These are phyloP conservation scores for Cryptoblepharus egeriae DNA, from an alignment of 2,797 vertebrate species.

Conservation along the genomic window DNA sequence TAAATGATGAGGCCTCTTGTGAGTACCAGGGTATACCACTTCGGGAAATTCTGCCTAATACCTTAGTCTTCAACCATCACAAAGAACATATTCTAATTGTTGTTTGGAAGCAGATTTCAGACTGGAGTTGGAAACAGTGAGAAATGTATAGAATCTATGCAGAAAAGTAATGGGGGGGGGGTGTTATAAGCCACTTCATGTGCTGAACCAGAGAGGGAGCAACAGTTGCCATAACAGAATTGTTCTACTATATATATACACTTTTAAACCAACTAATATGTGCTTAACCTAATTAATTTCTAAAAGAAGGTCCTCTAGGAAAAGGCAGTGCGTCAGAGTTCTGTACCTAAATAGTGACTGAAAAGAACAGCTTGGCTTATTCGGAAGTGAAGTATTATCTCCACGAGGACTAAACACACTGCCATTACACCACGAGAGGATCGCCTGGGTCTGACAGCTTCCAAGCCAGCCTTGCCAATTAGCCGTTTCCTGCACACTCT, in stretches of 20 bases:
- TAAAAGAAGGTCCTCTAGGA: slow-evolving; percentile 65
- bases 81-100: not conserved
- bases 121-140: not conserved
- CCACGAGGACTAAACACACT: slow-evolving; percentile 51
- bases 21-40: too few relatives aligned
- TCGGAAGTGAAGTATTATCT: slow-evolving; percentile 69
- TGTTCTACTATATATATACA: slow-evolving; percentile 42
- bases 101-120: not conserved
- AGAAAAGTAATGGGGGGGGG: not conserved
- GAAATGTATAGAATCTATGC: not conserved
- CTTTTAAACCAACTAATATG: slow-evolving; percentile 59
- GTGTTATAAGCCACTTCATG: slow-evolving; percentile 1
- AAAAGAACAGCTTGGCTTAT: slow-evolving; percentile 57
- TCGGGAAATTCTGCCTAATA: too few relatives aligned
- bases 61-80: not conserved
- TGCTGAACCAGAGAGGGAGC: not conserved
- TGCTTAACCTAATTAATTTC: slow-evolving; percentile 63
- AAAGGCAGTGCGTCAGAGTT: slow-evolving; percentile 61
- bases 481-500: slow-evolving; percentile 63
- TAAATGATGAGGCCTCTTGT: too few relatives aligned
- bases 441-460: slow-evolving; percentile 63
- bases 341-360: slow-evolving; percentile 61
- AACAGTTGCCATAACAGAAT: not conserved
- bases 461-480: slow-evolving; percentile 68
- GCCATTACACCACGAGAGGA: slow-evolving; percentile 36